Evolutionary conservation across 2,888 invertebrate species (phyloP).

Genomic region (Acleris emargana): DNA sequence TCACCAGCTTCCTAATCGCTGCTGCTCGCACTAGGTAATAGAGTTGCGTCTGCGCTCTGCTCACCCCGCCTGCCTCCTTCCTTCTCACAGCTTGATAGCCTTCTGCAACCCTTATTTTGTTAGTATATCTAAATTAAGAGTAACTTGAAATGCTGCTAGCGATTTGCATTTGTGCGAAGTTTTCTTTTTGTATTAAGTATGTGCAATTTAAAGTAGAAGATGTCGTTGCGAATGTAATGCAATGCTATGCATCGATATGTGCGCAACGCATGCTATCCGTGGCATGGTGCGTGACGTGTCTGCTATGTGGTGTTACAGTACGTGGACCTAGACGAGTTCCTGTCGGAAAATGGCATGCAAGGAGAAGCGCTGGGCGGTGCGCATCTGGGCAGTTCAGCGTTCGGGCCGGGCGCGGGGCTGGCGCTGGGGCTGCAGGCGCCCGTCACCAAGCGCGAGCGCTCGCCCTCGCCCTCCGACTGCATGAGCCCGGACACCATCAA

Average conservation of each 20-base stretch:
- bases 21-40: constrained; percentile 72
- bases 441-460: constrained; percentile 93
- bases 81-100: constrained; percentile 29
- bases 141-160: constrained; percentile 18
- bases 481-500: constrained; percentile 95
- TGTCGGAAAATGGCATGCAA: constrained; percentile 97
- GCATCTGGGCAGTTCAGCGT: constrained; percentile 86
- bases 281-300: constrained; percentile 44
- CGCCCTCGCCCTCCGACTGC: constrained; percentile 94
- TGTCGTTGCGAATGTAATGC: constrained; percentile 24
- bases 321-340: constrained; percentile 98
- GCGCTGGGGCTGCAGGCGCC: constrained; percentile 85
- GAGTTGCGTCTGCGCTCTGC: constrained; percentile 52
- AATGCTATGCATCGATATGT: constrained; percentile 35
- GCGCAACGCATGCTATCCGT: constrained; percentile 43
- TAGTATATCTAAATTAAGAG: constrained; percentile 17
- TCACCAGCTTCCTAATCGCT: constrained; percentile 53
- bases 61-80: constrained; percentile 33
- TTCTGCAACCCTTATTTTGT: constrained; percentile 16
- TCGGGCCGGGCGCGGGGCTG: constrained; percentile 83
- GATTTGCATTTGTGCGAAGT: constrained; percentile 32
- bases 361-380: constrained; percentile 89
- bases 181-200: constrained; percentile 6
- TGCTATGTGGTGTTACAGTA: constrained; percentile 86
- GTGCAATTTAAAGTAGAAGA: constrained; percentile 1